Percentiles rank a stretch among this genome's conserved stretches.
Conservation (phyloP, 2,797 vertebrate species). For the Lepus oiostolus region DNA sequence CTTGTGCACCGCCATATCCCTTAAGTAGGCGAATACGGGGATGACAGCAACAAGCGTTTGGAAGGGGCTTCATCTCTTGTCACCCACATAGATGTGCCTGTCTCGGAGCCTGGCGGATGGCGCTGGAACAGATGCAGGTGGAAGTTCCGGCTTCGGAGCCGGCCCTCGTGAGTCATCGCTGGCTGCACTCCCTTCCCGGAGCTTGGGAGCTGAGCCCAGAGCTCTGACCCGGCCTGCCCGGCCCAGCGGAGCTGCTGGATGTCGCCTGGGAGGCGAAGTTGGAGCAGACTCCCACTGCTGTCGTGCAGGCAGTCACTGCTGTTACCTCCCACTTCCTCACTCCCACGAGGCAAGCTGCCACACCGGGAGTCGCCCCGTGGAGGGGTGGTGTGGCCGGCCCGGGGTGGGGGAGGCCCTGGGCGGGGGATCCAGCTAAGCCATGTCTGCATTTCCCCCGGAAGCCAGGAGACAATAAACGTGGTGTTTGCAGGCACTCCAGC, state of each 20-base stretch:
- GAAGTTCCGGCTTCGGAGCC: accelerated
- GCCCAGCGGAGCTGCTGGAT: not conserved
- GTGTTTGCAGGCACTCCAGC: not conserved
- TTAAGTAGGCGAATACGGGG: not conserved
- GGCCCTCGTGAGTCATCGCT: not conserved
- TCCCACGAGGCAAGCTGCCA: not conserved
- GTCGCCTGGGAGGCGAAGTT: too few species aligned
- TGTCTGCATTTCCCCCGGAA: not conserved
- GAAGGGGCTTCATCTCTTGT: not conserved
- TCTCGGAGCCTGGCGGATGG: not conserved
- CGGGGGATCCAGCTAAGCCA: too few species aligned
- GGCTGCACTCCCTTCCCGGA: accelerated
- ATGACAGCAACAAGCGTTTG: not conserved
- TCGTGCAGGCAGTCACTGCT: not conserved
- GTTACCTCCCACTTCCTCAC: not conserved
- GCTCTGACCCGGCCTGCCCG: not conserved
- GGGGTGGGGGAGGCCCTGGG: not conserved
- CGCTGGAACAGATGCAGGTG: accelerated
- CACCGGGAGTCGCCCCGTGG: accelerated
- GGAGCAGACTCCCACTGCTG: not conserved
- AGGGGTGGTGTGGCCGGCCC: not conserved
- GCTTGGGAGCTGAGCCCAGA: not conserved
- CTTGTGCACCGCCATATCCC: accelerated
- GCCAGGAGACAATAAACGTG: too few species aligned
- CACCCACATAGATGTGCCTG: accelerated